Evolutionary conservation across 2,888 invertebrate genomes (phyloP), one percentile per base, ranked within the genome.

Genomic region (Hyalella azteca): DNA sequence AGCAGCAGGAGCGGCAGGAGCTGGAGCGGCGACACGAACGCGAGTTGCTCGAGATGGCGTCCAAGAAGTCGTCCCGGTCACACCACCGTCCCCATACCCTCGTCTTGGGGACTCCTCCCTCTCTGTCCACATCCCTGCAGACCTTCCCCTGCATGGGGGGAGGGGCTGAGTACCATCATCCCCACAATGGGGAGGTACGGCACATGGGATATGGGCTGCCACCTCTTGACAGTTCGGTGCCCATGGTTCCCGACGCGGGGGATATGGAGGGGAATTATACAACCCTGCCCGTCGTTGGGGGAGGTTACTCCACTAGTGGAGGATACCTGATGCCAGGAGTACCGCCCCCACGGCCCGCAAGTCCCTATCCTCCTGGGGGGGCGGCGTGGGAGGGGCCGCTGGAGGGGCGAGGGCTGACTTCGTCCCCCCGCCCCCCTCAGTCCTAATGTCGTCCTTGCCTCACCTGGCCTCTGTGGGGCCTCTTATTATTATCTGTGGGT

Each of bases 21-120:
- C 75, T 75, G 45, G 41, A 75, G 75, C 15, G n/a, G 36, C 40
- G 75, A 4, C 75, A 75, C 45, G 19, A 39, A 29, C 75, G 36
- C 26, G 75, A 75, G 19, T 26, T 75, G 40, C 19, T 45, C 3
- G 45, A 75, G 22, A 41, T 75, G 45, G 41, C 40, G 11, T 41
- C 19, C 45, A 75, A 75, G 45, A 75, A 75, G 32, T 41, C 36
- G 15, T 26, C 22, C 36, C 40, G 45, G 26, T 11, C 29, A 5
- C 36, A 39, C 75, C 29, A 75, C 3, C 40, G 75, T 13, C 75
- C 75, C 0, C 75, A 75, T 26, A 75, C 75, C 7, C 75, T 75
- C 5, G 7, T 45, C 11, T n/a, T n/a, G n/a, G 54, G 54, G 26
- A 32, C 36, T 4, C 5, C 66, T 5, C 66, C 66, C 7, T 36